Evolutionary conservation across 2,797 vertebrate genomes (phyloP), one percentile per base, ranked within the genome.

Genomic region (Coregonus ussuriensis): DNA sequence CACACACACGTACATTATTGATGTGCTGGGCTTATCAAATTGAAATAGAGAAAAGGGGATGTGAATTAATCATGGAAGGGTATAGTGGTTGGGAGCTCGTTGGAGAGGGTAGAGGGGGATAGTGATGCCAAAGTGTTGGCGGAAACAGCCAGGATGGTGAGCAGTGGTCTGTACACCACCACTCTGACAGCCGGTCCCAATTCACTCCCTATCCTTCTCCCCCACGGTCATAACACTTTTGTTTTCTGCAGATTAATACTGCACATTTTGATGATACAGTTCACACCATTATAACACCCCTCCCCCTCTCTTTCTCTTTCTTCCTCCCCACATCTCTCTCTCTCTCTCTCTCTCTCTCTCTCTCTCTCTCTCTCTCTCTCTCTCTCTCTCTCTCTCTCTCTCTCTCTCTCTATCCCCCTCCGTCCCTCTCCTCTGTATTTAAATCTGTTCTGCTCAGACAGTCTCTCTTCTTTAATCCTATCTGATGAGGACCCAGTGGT

Each of bases 401-500:
- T 6, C 31, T 41, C 11, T 35, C n/a, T 25, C 14, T 47, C 71
- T 47, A 35, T 33, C 37, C 25, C 52, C 9, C 16, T 18, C 33
- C 15, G 25, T 53, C 67, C 53, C 9, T 62, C 33, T 21, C 14
- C 29, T 6, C 15, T 67, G 31, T 73, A 52, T 52, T 71, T 84
- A 84, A 89, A 88, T 87, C 84, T 87, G 84, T 88, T 89, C 85
- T 81, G 86, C 90, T 91, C 83, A 71, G 53, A 66, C 47, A 4
- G 76, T 82, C 77, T 76, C 81, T 78, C 74, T 82, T 83, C 85
- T 89, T 89, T 90, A 92, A 91, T 91, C 87, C 89, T 81, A 87
- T 89, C 90, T 89, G 89, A 91, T 88, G 84, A 90, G 87, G 77
- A 87, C 79, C 86, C 62, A 70, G 88, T 77, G 21, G 51, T 47